These are phyloP conservation scores for Drosophila persimilis DNA, from an alignment of 1,140 invertebrate species.

Conservation along the genomic window DNA sequence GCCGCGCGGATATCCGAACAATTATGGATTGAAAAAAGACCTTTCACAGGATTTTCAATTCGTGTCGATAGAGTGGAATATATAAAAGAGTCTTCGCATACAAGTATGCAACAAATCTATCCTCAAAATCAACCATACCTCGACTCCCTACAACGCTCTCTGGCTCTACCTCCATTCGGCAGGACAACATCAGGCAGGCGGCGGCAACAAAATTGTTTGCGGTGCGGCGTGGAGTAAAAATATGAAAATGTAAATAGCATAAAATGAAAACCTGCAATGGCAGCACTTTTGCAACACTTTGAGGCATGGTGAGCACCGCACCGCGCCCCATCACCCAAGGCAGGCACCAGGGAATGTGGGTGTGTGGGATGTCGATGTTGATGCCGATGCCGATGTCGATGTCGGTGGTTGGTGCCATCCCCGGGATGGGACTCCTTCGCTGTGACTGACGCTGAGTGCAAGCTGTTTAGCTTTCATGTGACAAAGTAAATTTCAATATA, in stretches of 20 bases:
- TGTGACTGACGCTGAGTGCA: constrained; percentile 75
- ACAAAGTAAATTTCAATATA: constrained; percentile 82
- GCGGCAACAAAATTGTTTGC: constrained; percentile 63
- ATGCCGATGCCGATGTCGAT: constrained; percentile 7
- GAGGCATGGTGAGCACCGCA: constrained; percentile 1
- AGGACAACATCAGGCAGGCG: constrained; percentile 22
- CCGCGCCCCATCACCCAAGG: not conserved
- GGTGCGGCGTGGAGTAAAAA: constrained; percentile 63
- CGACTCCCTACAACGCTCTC: too few species aligned
- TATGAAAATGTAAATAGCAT: constrained; percentile 78
- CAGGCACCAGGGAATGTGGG: not conserved
- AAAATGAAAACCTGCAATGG: constrained; percentile 76
- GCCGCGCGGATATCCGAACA: too few species aligned
- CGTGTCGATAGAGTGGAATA: too few species aligned
- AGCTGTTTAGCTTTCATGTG: constrained; percentile 80
- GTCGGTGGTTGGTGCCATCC: constrained; percentile 5
- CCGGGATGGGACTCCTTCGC: constrained; percentile 28
- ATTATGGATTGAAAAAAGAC: too few species aligned
- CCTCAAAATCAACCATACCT: constrained; percentile 5
- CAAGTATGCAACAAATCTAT: not conserved
- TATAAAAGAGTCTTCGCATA: too few species aligned
- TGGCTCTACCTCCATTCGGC: constrained; percentile 5
- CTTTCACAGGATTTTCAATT: too few species aligned
- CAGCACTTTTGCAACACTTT: constrained; percentile 76
- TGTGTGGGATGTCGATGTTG: not conserved